Conservation (phyloP, 2,888 invertebrate genomes). For the Sceliomorpha sp. region DNA sequence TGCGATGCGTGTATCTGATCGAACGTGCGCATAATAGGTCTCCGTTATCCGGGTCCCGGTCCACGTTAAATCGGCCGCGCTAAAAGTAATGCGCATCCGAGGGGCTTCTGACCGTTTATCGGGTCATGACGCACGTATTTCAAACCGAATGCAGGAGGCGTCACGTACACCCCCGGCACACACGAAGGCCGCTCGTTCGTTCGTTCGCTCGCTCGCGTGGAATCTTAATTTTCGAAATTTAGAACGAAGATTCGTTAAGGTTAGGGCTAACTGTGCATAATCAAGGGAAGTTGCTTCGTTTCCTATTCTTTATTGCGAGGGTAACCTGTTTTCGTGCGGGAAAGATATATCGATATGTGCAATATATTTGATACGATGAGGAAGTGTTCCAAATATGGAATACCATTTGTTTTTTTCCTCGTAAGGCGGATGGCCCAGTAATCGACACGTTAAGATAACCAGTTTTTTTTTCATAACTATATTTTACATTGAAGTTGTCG, state of each 20-base stretch:
- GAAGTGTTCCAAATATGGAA: too few species aligned
- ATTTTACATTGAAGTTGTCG: too few species aligned
- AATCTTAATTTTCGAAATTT: slow-evolving; percentile 50
- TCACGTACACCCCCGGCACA: slow-evolving; percentile 31
- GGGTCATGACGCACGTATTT: slow-evolving; percentile 43
- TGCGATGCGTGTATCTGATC: slow-evolving; percentile 10
- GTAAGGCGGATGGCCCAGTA: too few species aligned
- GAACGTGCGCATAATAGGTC: slow-evolving; percentile 16
- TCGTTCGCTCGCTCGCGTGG: slow-evolving; percentile 42
- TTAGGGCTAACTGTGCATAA: slow-evolving; percentile 38
- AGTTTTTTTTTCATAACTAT: too few species aligned
- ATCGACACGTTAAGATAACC: too few species aligned
- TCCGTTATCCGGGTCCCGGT: slow-evolving; percentile 12
- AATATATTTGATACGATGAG: too few species aligned
- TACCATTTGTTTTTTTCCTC: too few species aligned
- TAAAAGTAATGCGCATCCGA: slow-evolving; percentile 18
- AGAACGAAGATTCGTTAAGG: slow-evolving; percentile 46
- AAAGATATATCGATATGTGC: too few species aligned
- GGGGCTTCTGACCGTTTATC: slow-evolving; percentile 27
- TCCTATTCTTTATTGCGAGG: too few species aligned
- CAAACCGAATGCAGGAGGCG: slow-evolving; percentile 21
- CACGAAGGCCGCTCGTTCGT: too few species aligned
- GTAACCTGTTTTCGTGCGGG: too few species aligned
- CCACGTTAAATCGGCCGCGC: not conserved
- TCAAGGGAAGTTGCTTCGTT: slow-evolving; percentile 30